Evolutionary conservation across 2,113 vertebrate species (phyloP).

Genomic region (Rafetus swinhoei): DNA sequence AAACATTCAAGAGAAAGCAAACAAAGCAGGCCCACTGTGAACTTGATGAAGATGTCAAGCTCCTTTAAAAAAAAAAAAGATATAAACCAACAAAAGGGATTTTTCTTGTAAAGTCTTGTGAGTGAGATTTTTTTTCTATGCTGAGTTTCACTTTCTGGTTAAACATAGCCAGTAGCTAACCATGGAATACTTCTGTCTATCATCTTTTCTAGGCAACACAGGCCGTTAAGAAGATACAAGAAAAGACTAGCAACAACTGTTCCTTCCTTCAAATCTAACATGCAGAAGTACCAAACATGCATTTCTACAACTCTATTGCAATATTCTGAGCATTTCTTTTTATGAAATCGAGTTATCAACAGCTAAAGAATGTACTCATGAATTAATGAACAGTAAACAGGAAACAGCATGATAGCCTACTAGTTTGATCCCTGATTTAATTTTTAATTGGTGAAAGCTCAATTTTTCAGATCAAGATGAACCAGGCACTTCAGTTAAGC

Average conservation of each 20-base stretch:
- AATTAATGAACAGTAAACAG: not conserved
- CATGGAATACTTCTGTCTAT: constrained; percentile 44
- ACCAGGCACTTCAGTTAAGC: constrained; percentile 5
- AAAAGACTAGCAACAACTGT: constrained; percentile 51
- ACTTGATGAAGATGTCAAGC: constrained; percentile 92
- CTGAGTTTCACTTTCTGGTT: constrained; percentile 78
- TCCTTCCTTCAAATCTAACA: constrained; percentile 58
- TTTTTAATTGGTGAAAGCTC: not conserved
- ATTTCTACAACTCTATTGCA: not conserved
- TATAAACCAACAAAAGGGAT: constrained; percentile 84
- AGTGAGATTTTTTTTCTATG: constrained; percentile 77
- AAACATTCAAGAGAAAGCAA: constrained; percentile 98
- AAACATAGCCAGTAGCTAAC: constrained; percentile 74
- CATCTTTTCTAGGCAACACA: constrained; percentile 52
- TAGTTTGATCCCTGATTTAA: not conserved
- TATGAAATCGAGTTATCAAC: not conserved
- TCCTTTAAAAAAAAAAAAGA: constrained; percentile 80
- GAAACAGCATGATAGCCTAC: not conserved
- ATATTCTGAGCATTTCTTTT: not conserved
- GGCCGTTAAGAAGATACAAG: constrained; percentile 59
- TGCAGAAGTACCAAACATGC: constrained; percentile 43
- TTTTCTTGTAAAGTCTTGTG: constrained; percentile 80
- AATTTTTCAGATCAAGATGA: not conserved
- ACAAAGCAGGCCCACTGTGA: constrained; percentile 97
- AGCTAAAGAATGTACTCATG: not conserved